A percentile compares a stretch with the other conserved stretches of the same genome.
Conservation (phyloP, 2,113 vertebrate species). For the Tamias sibiricus region DNA sequence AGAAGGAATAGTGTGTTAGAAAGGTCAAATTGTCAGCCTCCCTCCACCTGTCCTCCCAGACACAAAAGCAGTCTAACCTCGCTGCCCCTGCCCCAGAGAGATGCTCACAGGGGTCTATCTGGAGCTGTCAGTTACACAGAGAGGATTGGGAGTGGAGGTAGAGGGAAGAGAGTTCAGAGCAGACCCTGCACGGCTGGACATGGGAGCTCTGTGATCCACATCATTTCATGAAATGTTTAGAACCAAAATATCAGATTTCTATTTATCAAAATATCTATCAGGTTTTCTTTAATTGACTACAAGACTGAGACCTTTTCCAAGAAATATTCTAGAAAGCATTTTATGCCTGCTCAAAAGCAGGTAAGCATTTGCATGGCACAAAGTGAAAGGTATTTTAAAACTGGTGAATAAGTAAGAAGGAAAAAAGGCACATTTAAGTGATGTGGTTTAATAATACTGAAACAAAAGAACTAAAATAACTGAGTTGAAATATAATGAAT, state of each 20-base stretch:
- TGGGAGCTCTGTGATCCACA: neutral
- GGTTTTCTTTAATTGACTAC: slow-evolving; percentile 51
- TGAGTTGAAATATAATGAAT: slow-evolving; percentile 11
- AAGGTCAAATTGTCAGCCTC: slow-evolving; percentile 70
- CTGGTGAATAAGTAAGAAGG: neutral
- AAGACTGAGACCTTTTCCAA: neutral
- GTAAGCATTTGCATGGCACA: neutral
- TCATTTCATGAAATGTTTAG: slow-evolving; percentile 49
- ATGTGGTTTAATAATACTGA: neutral
- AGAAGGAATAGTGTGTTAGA: slow-evolving; percentile 70
- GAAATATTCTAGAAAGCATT: slow-evolving; percentile 43
- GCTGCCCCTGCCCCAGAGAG: neutral
- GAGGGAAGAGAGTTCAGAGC: neutral
- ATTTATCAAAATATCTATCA: too few relatives aligned
- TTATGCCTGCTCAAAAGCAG: slow-evolving; percentile 42
- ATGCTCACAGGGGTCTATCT: neutral
- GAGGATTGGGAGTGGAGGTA: too few relatives aligned
- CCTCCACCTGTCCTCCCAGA: slow-evolving; percentile 57
- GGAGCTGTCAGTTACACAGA: neutral
- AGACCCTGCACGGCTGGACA: neutral
- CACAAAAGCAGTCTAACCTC: slow-evolving; percentile 47
- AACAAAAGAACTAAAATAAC: slow-evolving; percentile 13
- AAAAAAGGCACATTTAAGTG: neutral
- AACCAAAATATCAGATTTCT: slow-evolving; percentile 42
- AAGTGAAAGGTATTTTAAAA: slow-evolving; percentile 41